Conservation (phyloP, 2,888 invertebrate species). For the Gasteruption jaculator region DNA sequence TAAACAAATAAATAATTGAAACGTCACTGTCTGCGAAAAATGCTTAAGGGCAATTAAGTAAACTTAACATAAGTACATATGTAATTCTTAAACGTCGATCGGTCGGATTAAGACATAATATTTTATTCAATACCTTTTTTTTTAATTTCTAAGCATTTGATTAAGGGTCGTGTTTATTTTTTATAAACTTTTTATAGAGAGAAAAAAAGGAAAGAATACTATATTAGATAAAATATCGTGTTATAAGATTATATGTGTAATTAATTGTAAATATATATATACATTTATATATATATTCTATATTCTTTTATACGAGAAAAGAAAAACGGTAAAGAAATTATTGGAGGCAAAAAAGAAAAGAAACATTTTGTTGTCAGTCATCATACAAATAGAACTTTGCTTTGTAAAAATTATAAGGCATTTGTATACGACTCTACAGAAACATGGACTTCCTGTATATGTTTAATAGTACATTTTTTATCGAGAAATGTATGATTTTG, state of each 20-base stretch:
- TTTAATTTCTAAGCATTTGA: no score
- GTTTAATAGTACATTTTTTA: no score
- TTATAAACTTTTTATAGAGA: not conserved
- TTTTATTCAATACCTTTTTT: no score
- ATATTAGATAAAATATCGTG: conserved; percentile 14
- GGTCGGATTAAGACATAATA: conserved; percentile 4
- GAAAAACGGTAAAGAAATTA: no score
- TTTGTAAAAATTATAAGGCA: not conserved
- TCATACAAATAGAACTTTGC: not conserved
- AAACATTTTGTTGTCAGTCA: not conserved
- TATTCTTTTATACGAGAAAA: no score
- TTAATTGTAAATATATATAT: no score
- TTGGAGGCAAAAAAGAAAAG: no score
- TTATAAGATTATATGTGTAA: no score
- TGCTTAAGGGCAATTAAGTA: not conserved
- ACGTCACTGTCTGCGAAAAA: not conserved
- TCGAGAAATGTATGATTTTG: no score
- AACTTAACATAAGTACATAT: not conserved
- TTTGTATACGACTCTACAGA: no score
- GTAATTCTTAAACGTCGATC: not conserved
- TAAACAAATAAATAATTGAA: not conserved
- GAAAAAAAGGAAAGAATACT: conserved; percentile 13
- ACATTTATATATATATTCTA: no score
- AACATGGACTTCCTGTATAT: no score
- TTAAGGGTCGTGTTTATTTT: conserved; percentile 6